Conservation (phyloP, 1,140 invertebrate genomes). For the Drosophila trapezifrons region DNA sequence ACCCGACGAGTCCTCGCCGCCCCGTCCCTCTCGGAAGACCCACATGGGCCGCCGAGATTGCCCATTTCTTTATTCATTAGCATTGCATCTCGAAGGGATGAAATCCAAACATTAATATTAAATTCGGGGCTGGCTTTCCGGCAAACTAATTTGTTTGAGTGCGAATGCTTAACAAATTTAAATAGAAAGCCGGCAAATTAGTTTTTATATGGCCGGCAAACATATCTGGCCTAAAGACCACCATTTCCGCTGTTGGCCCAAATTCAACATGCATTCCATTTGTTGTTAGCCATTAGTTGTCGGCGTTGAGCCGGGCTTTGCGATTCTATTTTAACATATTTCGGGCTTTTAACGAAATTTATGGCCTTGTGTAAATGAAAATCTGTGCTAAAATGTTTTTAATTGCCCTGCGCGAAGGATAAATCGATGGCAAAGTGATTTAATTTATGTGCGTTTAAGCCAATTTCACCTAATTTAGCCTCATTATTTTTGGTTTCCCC, state of each 20-base stretch:
- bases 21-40: not conserved
- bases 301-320: constrained; percentile 35
- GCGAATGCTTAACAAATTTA: constrained; percentile 54
- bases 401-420: constrained; percentile 18
- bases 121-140: constrained; percentile 30
- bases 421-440: constrained; percentile 39
- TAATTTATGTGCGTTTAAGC: constrained; percentile 43
- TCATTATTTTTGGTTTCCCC: constrained; percentile 19
- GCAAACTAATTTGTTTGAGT: constrained; percentile 46
- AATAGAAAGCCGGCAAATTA: constrained; percentile 55
- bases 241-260: constrained; percentile 49
- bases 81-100: constrained; percentile 33
- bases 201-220: constrained; percentile 42
- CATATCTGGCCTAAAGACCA: constrained; percentile 39
- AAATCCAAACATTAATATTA: constrained; percentile 74
- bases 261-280: constrained; percentile 42
- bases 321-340: constrained; percentile 56
- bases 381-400: constrained; percentile 46
- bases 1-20: constrained; percentile 11
- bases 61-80: constrained; percentile 66
- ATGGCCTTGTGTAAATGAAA: constrained; percentile 44
- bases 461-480: constrained; percentile 35
- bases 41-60: constrained; percentile 24
- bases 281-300: constrained; percentile 44
- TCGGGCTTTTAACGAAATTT: constrained; percentile 32